Evolutionary conservation across 2,113 vertebrate genomes (phyloP).

Genomic region (Tylochromis polylepis): DNA sequence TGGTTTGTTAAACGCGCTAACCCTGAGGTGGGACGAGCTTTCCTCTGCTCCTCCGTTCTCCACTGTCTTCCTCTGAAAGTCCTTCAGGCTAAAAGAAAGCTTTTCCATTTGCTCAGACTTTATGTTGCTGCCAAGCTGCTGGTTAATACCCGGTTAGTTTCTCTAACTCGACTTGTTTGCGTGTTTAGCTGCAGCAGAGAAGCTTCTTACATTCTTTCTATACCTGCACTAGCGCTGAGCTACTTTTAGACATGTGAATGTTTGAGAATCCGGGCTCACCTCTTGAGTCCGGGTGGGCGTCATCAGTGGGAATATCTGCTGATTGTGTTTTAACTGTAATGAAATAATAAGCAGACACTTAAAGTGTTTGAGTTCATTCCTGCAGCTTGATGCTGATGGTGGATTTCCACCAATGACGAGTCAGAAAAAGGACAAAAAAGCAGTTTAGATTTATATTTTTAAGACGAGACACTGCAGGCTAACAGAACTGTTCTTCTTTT

Average conservation of each 20-base stretch:
- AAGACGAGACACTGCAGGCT: not conserved
- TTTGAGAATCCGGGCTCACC: not conserved
- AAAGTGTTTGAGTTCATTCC: not conserved
- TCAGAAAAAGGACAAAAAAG: not conserved
- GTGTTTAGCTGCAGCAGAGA: not conserved
- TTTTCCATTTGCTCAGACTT: not conserved
- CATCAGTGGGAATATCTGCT: not conserved
- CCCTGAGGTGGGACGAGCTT: not conserved
- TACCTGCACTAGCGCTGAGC: not conserved
- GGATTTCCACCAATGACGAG: not conserved
- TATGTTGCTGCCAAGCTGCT: not conserved
- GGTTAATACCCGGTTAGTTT: not conserved
- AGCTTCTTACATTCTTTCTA: not conserved
- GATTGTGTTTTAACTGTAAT: not conserved
- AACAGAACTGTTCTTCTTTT: not conserved
- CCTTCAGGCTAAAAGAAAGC: not conserved
- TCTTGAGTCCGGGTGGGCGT: not conserved
- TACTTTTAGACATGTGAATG: conserved; percentile 5
- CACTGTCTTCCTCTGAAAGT: not conserved
- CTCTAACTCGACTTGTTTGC: not conserved
- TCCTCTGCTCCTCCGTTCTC: not conserved
- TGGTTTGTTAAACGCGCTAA: not conserved
- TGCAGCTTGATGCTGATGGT: not conserved
- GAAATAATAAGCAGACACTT: not conserved
- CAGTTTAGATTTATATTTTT: not conserved